These are phyloP conservation scores for Bombus affinis DNA, from an alignment of 1,140 invertebrate genomes.

Conservation along the genomic window DNA sequence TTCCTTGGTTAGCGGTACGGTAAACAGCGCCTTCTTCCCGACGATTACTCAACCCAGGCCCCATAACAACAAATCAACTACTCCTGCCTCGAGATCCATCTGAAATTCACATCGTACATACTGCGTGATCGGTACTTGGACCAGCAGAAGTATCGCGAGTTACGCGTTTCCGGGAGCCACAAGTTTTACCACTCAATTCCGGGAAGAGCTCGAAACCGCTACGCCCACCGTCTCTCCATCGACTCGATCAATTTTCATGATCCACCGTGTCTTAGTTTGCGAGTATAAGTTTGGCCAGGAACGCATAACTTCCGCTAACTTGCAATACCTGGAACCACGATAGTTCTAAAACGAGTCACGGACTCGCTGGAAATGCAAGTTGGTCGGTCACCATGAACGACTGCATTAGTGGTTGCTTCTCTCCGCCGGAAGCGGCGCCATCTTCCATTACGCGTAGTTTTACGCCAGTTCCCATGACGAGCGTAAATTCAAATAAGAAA, in stretches of 20 bases:
- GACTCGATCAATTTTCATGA: conserved; percentile 37
- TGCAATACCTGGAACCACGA: conserved; percentile 2
- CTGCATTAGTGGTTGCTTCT: conserved; percentile 51
- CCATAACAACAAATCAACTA: neutral
- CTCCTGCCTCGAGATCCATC: neutral
- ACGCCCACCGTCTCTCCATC: neutral
- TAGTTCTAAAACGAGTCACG: neutral
- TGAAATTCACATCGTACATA: neutral
- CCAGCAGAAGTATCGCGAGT: conserved; percentile 1
- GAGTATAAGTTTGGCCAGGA: conserved; percentile 25
- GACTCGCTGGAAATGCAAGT: conserved; percentile 8
- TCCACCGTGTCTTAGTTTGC: neutral
- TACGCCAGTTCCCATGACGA: conserved; percentile 23
- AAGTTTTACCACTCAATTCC: conserved; percentile 35
- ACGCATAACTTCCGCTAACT: conserved; percentile 53
- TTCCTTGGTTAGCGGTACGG: neutral
- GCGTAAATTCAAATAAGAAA: conserved; percentile 39
- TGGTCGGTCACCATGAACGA: conserved; percentile 19
- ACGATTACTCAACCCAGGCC: neutral
- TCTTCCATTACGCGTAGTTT: conserved; percentile 16
- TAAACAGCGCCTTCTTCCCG: neutral
- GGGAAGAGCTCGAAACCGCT: conserved; percentile 1
- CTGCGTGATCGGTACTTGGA: neutral
- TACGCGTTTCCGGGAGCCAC: conserved; percentile 25
- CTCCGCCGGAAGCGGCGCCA: neutral